These are phyloP conservation scores for Corapipo altera DNA, from an alignment of 2,113 vertebrate genomes.

Conservation along the genomic window DNA sequence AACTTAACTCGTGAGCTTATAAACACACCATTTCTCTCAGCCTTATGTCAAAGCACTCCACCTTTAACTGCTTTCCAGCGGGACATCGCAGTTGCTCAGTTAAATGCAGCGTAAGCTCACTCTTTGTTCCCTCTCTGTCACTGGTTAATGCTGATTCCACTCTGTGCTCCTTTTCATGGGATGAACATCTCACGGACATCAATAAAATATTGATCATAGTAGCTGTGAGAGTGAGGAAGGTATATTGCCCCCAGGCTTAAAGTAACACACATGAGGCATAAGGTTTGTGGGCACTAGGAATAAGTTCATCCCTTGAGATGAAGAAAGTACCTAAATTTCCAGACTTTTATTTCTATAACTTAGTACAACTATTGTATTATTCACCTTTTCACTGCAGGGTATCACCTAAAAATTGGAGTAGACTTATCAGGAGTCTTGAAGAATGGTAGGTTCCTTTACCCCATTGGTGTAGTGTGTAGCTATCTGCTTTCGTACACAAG, in stretches of 20 bases:
- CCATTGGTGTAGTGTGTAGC: fast-evolving
- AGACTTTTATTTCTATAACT: neutral
- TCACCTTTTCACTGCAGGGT: neutral
- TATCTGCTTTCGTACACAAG: neutral
- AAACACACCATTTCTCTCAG: neutral
- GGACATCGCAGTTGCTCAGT: neutral
- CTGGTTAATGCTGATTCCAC: neutral
- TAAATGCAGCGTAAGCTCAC: neutral
- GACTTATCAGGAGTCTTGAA: neutral
- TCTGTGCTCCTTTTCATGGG: neutral
- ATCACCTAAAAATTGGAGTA: neutral
- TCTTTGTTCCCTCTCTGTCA: neutral
- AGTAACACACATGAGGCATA: neutral
- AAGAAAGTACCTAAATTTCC: neutral
- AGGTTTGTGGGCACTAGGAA: fast-evolving
- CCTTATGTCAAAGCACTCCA: neutral
- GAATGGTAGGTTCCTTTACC: neutral
- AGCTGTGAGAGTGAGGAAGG: neutral
- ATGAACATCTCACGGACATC: neutral
- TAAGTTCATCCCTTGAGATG: neutral
- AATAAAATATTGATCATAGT: neutral
- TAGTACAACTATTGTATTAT: neutral
- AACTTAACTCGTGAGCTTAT: neutral
- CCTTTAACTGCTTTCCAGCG: neutral
- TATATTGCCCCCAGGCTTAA: neutral